Evolutionary conservation across 2,888 invertebrate species (phyloP).

Genomic region (Pachymerium ferrugineum): DNA sequence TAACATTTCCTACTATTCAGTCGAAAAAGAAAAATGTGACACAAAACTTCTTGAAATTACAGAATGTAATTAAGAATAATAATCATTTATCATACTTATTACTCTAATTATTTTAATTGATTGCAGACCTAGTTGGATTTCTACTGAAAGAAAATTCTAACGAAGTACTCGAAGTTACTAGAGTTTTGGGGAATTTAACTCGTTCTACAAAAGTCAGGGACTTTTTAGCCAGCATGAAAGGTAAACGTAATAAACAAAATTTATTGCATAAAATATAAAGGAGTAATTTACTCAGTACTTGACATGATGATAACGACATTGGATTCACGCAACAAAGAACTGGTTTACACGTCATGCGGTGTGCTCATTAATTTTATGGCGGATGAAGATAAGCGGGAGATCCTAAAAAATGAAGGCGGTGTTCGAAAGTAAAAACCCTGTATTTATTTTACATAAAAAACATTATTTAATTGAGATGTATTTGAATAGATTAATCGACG

Average conservation of each 20-base stretch:
- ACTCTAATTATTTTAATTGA: not conserved
- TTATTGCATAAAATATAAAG: not conserved
- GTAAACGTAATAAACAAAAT: conserved; percentile 43
- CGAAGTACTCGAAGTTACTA: conserved; percentile 62
- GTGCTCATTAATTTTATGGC: conserved; percentile 71
- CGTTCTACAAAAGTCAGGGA: conserved; percentile 61
- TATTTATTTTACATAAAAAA: too few species aligned
- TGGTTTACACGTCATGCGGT: conserved; percentile 71
- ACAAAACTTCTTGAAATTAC: conserved; percentile 45
- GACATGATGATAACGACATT: conserved; percentile 46
- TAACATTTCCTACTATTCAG: conserved; percentile 63
- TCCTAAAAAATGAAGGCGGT: conserved; percentile 46
- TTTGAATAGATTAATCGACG: conserved; percentile 50
- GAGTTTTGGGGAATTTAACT: conserved; percentile 77
- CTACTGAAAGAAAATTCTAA: conserved; percentile 49
- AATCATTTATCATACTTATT: not conserved
- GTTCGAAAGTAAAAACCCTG: conserved; percentile 45
- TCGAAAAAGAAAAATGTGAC: conserved; percentile 42
- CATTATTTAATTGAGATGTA: not conserved
- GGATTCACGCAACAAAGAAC: conserved; percentile 56
- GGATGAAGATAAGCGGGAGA: conserved; percentile 47
- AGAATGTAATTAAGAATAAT: conserved; percentile 43
- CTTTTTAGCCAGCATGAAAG: conserved; percentile 62
- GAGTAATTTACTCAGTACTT: conserved; percentile 42
- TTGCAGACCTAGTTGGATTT: conserved; percentile 34